Base-by-base conservation (phyloP, 2,113 vertebrate species). In the Synchiropus splendidus region DNA sequence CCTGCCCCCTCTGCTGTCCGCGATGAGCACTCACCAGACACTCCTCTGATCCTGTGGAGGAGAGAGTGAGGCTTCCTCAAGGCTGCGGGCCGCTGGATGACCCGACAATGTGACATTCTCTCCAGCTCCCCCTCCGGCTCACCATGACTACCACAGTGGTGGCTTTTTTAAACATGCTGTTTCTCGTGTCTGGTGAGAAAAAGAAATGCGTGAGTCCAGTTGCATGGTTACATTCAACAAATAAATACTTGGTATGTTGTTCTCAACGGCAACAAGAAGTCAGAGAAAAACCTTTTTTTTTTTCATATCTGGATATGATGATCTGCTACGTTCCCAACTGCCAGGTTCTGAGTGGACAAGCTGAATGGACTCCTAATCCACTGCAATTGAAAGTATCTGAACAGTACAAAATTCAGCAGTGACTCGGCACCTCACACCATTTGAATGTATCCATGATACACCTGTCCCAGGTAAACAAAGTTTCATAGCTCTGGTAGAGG, bases 191-290 rank as follows among this genome's bases (percentile, higher is more conserved):
- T 45, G 44, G 41, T 35, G 62, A 34, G 54, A 51, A 45, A 51
- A 39, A 33, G 40, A 4, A 43, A 41, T 35, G 60, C 67, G 66
- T 65, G 51, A 27, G 56, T 51, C 59, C 56, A 40, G 74, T 79
- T 9, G 65, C 77, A 74, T 77, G 65, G 77, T 52, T 63, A 79
- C 80, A 27, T 37, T 64, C 45, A 34, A 66, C 51, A 69, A 79
- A 82, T 70, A 78, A 74, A 77, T 64, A 74, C 51, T 9, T 61
- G 65, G 75, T 54, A 4, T 1, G 18, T 32, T 51, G 67, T 72
- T 58, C 60, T 65, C 41, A 65, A 39, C n/a, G 2, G 31, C 48
- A 33, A 50, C 36, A 45, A 55, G 44, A 31, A 49, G 36, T 31
- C 21, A 27, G 21, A 27, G 4, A 27, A 4, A 8, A 8, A 5